Evolutionary conservation across 2,113 vertebrate species (phyloP).

Genomic region (Chionodraco myersi): DNA sequence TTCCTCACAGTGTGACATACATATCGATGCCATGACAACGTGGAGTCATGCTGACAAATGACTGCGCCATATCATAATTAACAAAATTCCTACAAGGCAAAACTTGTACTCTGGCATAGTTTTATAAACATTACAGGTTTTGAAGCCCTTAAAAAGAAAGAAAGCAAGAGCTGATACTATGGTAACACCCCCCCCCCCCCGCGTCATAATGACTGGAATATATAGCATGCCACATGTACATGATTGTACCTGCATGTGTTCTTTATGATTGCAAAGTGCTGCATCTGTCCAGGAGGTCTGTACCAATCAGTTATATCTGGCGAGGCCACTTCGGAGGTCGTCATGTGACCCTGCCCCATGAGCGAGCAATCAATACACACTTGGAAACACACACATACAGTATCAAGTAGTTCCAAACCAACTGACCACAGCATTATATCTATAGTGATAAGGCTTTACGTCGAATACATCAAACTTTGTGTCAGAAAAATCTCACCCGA

Average conservation of each 20-base stretch:
- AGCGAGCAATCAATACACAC: neutral
- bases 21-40: slow-evolving; percentile 21
- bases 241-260: neutral
- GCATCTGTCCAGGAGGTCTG: neutral
- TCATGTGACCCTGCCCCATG: neutral
- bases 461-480: too few relatives aligned
- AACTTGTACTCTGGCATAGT: too few relatives aligned
- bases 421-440: neutral
- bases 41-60: slow-evolving; percentile 3
- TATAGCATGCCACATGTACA: neutral
- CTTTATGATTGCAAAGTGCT: neutral
- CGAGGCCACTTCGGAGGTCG: neutral
- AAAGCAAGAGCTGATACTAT: too few relatives aligned
- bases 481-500: too few relatives aligned
- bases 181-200: too few relatives aligned
- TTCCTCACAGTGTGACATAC: slow-evolving; percentile 11
- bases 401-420: neutral
- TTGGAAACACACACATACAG: neutral
- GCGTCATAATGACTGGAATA: neutral
- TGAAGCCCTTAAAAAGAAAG: neutral
- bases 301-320: neutral
- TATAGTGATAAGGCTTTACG: too few relatives aligned
- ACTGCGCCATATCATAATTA: neutral
- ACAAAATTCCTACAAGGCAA: neutral
- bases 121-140: too few relatives aligned